Evolutionary conservation across 1,140 invertebrate species (phyloP), one percentile per base, ranked within the genome.

Genomic region (Nebria ingens): DNA sequence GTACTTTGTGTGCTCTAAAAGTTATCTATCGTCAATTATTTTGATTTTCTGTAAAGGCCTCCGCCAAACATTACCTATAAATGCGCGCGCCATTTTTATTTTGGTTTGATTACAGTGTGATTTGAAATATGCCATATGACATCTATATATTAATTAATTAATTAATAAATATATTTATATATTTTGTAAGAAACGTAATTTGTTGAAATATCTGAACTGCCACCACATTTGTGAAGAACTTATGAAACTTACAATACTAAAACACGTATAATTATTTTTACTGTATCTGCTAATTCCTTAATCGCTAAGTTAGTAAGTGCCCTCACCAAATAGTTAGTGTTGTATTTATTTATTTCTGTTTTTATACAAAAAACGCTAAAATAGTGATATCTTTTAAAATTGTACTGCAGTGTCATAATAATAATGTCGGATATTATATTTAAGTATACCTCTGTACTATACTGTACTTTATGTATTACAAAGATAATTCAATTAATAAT

Each of bases 251-350:
- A 42, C 29, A 58, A 50, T 38, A 29, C 49, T 58, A 58, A n/a
- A 58, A 61, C 58, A 66, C 64, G 58, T 61, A 56, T 61, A 60
- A 53, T 59, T 59, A 45, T 17, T 62, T 59, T 61, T 65, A 62
- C 57, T n/a, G 58, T 66, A 66, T 62, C 66, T 63, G 23, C 21
- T 40, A 45, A 53, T 54, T 55, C 55, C 52, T 55, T 55, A 60
- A 58, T 56, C 54, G 52, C 57, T 62, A 60, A 55, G 58, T 62
- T 60, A 62, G 57, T 62, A 66, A 66, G 65, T 67, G 65, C 65
- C 67, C 56, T 65, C 65, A 67, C 67, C 65, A 56, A n/a, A 54
- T 51, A 63, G 65, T 68, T 68, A 68, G 65, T 68, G 65, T 68
- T 55, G 59, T 61, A 62, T 67, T 65, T 11, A n/a, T n/a, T n/a